Evolutionary conservation across 2,888 invertebrate species (phyloP), one percentile per base, ranked within the genome.

Genomic region (Acronicta aceris): DNA sequence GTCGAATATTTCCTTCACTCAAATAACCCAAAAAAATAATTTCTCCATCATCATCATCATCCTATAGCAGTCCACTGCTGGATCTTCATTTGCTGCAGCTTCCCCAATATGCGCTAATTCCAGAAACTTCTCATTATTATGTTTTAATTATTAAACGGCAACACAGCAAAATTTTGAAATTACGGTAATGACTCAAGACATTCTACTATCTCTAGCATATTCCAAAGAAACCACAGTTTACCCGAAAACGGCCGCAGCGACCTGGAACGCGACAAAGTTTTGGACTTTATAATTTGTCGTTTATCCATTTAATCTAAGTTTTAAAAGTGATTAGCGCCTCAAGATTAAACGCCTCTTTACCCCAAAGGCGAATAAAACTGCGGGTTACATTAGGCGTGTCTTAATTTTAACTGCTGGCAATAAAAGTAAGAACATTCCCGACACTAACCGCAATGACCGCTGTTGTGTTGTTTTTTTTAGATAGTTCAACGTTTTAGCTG

Each of bases 291-390:
- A 71, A 75, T 73, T 67, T 57, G 61, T 59, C 55, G 47, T 59
- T 54, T 49, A 65, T n/a, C 51, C 46, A 49, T 75, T 75, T 77
- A 73, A 77, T 78, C 45, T 65, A 71, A 78, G 66, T 78, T 76
- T 74, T 60, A 68, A 73, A 78, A 69, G 75, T 65, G 53, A 69
- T 77, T 75, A 77, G 65, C 62, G 62, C 64, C 54, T 59, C 48
- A 21, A 61, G 65, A 67, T 76, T 74, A 65, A 68, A 21, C 62
- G 61, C 64, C 54, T 57, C 64, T 74, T 74, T 64, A 69, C n/a
- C n/a, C n/a, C n/a, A 72, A 53, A 63, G 33, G 36, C 13, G 52
- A 49, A 57, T 50, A 46, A 65, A 57, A 61, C 41, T 51, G 42
- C 51, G 56, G 52, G 51, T 50, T 57, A 65, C 59, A 60, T 68